Conservation (phyloP, 2,888 invertebrate species). For the Drosophila dives region DNA sequence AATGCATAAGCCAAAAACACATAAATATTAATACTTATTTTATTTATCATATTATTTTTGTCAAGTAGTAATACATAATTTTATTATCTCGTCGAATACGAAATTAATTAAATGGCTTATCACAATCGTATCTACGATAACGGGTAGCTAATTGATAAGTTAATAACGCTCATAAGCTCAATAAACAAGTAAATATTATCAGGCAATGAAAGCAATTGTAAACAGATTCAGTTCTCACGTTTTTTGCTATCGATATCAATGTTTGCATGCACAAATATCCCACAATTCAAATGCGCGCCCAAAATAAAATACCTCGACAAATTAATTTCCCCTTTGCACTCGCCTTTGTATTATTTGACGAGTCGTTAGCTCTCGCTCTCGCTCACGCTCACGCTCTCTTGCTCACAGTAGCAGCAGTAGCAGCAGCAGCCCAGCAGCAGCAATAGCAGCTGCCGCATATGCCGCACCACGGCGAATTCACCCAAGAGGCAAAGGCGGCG, state of each 20-base stretch:
- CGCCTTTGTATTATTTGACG: constrained; percentile 54
- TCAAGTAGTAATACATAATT: neutral
- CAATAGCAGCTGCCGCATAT: constrained; percentile 70
- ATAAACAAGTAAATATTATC: neutral
- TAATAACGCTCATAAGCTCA: constrained; percentile 1
- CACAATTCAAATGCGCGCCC: constrained; percentile 51
- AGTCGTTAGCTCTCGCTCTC: constrained; percentile 43
- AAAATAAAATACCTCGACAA: constrained; percentile 39
- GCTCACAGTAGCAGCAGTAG: constrained; percentile 17
- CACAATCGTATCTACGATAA: constrained; percentile 4
- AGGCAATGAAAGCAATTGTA: neutral
- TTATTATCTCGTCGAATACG: neutral
- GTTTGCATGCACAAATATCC: constrained; percentile 11
- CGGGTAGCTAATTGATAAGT: constrained; percentile 3
- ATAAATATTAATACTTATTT: neutral
- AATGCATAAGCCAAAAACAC: neutral
- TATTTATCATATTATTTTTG: neutral
- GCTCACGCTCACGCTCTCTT: constrained; percentile 38
- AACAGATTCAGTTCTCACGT: neutral
- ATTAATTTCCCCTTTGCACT: constrained; percentile 67
- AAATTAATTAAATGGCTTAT: constrained; percentile 30
- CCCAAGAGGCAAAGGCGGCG: constrained; percentile 53
- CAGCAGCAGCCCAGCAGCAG: constrained; percentile 58
- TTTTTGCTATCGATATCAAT: constrained; percentile 28
- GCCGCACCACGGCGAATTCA: constrained; percentile 64